Base-by-base conservation (phyloP, 2,113 vertebrate species). In the Cyphomyrus discorhynchus region DNA sequence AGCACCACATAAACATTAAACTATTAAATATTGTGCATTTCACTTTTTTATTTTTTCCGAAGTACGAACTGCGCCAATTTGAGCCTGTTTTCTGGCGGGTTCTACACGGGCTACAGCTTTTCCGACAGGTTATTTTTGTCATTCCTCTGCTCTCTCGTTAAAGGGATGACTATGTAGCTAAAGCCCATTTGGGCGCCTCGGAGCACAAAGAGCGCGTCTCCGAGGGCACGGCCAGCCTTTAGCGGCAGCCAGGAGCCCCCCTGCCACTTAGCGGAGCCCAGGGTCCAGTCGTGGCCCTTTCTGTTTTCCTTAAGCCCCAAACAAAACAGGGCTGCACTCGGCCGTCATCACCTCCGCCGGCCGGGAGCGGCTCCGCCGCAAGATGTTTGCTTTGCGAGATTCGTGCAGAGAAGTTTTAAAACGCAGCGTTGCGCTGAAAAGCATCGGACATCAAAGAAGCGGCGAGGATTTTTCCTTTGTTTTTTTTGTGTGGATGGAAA, bases 311-410 rank as follows among this genome's bases (percentile, higher is more conserved):
- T 91, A 90, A 92, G 50, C 66, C 15, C 15, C 9, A 90, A 92
- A 88, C 89, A 90, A 89, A 93, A 91, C 92, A 94, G 94, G 62
- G 88, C 88, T 82, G 58, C 90, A 52, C 90, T 31, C 90, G 86
- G 91, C 93, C 46, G 0, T 92, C 94, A 89, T 93, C 91, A 91
- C 92, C 94, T 93, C 90, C 93, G 93, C 88, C 91, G 91, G 92
- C 94, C 91, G 91, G 93, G 91, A 93, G 93, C 89, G 46, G 90
- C 88, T 90, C 92, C 92, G 91, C 90, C 89, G 88, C 52, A 87
- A 94, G 93, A 93, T 93, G 91, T 94, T 94, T 92, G 92, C 92
- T 93, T 94, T 95, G 92, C n/a, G 56, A 92, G 92, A 87, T 88
- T 90, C 85, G 9, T 1, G 58, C 82, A 92, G 90, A 90, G n/a